Percentiles rank a stretch among this genome's conserved stretches.
Evolutionary conservation across 2,113 vertebrate genomes (phyloP).

Genomic region (Nannospalax galili): DNA sequence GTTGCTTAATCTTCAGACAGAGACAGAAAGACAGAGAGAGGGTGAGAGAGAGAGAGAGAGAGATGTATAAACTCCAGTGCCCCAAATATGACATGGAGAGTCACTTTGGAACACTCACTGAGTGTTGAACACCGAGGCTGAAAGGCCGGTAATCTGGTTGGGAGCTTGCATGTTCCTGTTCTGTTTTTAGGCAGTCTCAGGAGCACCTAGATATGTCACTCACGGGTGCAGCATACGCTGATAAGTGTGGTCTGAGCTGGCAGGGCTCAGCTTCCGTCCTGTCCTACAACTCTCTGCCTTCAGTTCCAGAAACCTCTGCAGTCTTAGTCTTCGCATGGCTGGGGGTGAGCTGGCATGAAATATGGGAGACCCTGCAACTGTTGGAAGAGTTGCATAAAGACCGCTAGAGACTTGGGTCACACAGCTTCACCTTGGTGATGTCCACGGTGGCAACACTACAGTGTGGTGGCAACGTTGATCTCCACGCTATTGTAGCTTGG

Average conservation of each 20-base stretch:
- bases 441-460: rapidly evolving
- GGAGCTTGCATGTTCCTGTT: too few relatives aligned
- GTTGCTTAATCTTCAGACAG: slow-evolving; percentile 67
- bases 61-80: rapidly evolving
- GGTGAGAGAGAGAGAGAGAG: neutral
- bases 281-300: rapidly evolving
- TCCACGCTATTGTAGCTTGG: neutral
- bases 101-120: rapidly evolving
- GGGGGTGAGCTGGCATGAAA: too few relatives aligned
- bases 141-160: neutral
- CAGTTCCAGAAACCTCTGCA: neutral
- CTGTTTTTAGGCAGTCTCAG: neutral
- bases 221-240: rapidly evolving
- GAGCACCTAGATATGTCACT: neutral
- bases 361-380: neutral
- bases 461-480: neutral
- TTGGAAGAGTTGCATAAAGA: neutral
- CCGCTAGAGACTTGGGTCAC: neutral
- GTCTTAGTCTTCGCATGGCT: neutral
- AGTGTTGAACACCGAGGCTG: too few relatives aligned
- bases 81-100: rapidly evolving
- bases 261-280: neutral
- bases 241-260: rapidly evolving
- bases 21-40: neutral
- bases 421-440: neutral